phyloP scores from a whole-genome alignment of 2,888 invertebrate genomes.

The Acrobasis repandana region DNA sequence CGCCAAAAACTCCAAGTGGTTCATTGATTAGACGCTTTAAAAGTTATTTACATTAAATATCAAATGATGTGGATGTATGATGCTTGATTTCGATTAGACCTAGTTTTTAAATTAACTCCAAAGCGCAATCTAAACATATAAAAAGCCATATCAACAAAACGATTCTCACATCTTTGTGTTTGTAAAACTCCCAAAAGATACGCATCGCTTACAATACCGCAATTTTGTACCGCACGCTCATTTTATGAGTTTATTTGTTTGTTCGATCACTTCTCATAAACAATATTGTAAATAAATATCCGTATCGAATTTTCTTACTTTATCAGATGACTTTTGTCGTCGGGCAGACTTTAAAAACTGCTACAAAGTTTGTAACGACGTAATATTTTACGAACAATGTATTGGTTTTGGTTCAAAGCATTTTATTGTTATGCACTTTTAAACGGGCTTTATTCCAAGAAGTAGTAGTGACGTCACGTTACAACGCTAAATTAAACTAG shows the following conservation, averaged over 20 bases:
- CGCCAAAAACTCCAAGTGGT: too few relatives aligned
- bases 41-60: too few relatives aligned
- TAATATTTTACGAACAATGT: background rate
- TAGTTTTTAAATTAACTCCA: too few relatives aligned
- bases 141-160: conserved; percentile 31
- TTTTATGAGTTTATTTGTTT: conserved; percentile 43
- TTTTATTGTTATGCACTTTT: background rate
- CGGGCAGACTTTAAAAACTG: background rate
- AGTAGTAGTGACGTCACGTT: too few relatives aligned
- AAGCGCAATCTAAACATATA: too few relatives aligned
- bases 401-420: background rate
- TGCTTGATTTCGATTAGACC: too few relatives aligned
- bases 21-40: too few relatives aligned
- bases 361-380: background rate
- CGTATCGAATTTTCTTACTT: conserved; percentile 10
- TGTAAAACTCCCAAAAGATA: conserved; percentile 42
- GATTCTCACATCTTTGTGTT: conserved; percentile 9
- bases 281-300: conserved; percentile 23
- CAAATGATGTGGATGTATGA: too few relatives aligned
- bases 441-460: too few relatives aligned
- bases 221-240: conserved; percentile 43
- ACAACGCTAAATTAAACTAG: too few relatives aligned
- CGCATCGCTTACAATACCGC: conserved; percentile 43
- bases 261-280: conserved; percentile 30
- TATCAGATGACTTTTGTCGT: conserved; percentile 8